phyloP scores from a whole-genome alignment of 1,140 invertebrate species.

The Leptinotarsa defecta region DNA sequence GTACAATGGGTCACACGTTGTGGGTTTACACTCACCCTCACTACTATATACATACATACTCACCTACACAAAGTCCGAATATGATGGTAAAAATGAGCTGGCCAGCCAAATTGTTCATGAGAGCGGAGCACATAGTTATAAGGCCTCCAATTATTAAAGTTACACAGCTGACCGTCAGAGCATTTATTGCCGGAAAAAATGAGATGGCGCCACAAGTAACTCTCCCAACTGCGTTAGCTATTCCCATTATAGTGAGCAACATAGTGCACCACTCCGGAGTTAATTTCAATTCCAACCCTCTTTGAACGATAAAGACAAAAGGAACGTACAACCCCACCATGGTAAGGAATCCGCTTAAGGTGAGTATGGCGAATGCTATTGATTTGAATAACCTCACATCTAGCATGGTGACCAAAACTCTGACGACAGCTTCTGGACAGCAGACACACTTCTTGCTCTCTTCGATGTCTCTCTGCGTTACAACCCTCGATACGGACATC shows the following conservation, averaged over 20 bases:
- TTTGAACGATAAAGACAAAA: slow-evolving; percentile 79
- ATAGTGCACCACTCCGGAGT: slow-evolving; percentile 62
- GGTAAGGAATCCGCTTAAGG: slow-evolving; percentile 84
- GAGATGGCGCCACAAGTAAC: slow-evolving; percentile 68
- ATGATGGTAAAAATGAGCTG: slow-evolving; percentile 38
- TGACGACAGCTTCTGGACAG: slow-evolving; percentile 74
- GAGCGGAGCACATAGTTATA: slow-evolving; percentile 39
- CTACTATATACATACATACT: not conserved
- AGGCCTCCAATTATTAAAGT: slow-evolving; percentile 45
- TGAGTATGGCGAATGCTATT: slow-evolving; percentile 83
- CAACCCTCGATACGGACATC: slow-evolving; percentile 78
- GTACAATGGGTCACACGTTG: no score
- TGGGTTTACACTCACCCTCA: no score
- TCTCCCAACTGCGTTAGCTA: slow-evolving; percentile 87
- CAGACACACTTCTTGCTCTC: slow-evolving; percentile 68
- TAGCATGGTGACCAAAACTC: slow-evolving; percentile 79
- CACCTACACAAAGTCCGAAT: slow-evolving; percentile 47
- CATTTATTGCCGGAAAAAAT: slow-evolving; percentile 41
- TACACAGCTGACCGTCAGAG: slow-evolving; percentile 42
- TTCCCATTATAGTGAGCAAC: slow-evolving; percentile 85
- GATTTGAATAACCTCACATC: slow-evolving; percentile 83
- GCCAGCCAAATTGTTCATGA: slow-evolving; percentile 31
- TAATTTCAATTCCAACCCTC: slow-evolving; percentile 56
- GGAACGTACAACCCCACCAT: slow-evolving; percentile 94
- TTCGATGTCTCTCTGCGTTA: slow-evolving; percentile 73